Conservation (phyloP, 2,113 vertebrate genomes). For the Gnathonemus longibarbis region DNA sequence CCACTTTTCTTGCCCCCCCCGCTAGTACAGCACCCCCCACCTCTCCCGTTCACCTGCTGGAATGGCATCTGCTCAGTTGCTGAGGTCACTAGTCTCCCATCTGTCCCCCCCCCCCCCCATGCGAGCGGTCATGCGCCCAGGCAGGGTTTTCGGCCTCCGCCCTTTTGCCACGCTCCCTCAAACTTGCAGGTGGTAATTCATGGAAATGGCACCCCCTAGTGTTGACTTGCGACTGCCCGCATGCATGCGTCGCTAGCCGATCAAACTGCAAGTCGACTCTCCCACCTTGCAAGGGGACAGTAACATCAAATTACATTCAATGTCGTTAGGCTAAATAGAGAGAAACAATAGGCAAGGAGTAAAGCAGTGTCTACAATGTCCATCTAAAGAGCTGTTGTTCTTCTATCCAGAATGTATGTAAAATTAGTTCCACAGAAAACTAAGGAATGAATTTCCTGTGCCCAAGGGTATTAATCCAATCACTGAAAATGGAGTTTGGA, state of each 20-base stretch:
- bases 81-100: constrained; percentile 46
- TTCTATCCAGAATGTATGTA: not conserved
- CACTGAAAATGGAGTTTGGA: not conserved
- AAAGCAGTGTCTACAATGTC: not conserved
- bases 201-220: constrained; percentile 1
- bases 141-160: not conserved
- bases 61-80: constrained; percentile 44
- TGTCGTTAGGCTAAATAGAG: not conserved
- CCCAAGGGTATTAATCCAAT: not conserved
- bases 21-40: not conserved
- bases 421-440: constrained; percentile 3
- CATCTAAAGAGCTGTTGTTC: not conserved
- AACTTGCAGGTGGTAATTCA: not conserved
- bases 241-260: not conserved
- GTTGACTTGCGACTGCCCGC: not conserved
- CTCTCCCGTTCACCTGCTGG: constrained; percentile 41
- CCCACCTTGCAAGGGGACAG: not conserved
- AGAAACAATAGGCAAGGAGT: not conserved
- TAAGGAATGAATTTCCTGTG: not conserved
- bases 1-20: too few species aligned
- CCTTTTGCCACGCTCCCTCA: not conserved
- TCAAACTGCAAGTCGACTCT: not conserved
- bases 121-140: not conserved
- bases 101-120: constrained; percentile 30
- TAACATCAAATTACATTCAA: not conserved